Percentiles rank a stretch among this genome's conserved stretches.
Evolutionary conservation across 2,797 vertebrate genomes (phyloP).

Genomic region (Synaphobranchus kaupii): DNA sequence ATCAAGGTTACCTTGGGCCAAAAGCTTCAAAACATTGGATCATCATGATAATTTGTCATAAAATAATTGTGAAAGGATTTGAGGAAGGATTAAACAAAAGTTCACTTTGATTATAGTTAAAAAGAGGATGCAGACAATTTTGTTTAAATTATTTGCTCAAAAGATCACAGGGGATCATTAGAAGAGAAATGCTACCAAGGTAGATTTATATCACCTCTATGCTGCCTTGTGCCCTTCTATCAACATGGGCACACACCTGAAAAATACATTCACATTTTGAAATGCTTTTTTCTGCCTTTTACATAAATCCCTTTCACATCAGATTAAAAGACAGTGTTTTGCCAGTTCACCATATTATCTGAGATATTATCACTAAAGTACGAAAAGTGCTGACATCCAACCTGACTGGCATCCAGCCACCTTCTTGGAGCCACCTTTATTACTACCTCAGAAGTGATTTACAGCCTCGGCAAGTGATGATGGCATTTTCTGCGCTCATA

Average conservation of each 20-base stretch:
- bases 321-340: no score
- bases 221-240: conserved; percentile 40
- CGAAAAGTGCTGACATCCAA: not conserved
- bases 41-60: not conserved
- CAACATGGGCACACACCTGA: conserved; percentile 57
- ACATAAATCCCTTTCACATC: no score
- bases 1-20: not conserved
- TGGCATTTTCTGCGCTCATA: not conserved
- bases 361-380: not conserved
- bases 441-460: not conserved
- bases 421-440: not conserved
- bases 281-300: no score
- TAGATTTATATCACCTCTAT: conserved; percentile 68
- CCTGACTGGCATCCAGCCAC: not conserved
- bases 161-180: conserved; percentile 26
- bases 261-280: conserved; percentile 53
- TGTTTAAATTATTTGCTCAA: not conserved
- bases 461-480: not conserved
- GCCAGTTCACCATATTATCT: not conserved
- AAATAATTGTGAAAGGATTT: not conserved
- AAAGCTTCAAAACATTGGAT: not conserved
- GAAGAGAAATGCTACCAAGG: conserved; percentile 61
- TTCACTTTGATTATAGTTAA: not conserved
- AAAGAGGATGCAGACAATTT: not conserved
- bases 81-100: not conserved